These are phyloP conservation scores for Hirundo rustica DNA, from an alignment of 2,797 vertebrate species.

Conservation along the genomic window DNA sequence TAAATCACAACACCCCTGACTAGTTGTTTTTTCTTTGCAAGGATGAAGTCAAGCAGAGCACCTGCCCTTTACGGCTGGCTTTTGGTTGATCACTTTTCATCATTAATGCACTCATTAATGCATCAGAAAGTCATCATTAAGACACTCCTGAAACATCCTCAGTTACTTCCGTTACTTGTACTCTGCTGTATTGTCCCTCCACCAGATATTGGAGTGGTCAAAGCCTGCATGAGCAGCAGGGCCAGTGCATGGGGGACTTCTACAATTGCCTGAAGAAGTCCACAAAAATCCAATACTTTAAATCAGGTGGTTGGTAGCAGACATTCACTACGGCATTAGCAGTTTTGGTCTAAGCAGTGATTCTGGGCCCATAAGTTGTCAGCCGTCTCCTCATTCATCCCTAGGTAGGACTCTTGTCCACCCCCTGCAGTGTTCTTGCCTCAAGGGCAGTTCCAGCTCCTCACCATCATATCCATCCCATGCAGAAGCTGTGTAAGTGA, in stretches of 20 bases:
- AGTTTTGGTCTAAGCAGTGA: neutral
- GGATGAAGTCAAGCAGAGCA: neutral
- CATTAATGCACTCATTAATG: neutral
- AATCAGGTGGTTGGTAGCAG: neutral
- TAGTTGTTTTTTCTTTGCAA: neutral
- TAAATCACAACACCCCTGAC: neutral
- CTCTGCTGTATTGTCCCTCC: neutral
- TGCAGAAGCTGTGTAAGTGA: neutral
- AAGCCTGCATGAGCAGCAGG: neutral
- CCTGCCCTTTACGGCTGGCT: neutral
- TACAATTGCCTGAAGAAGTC: neutral
- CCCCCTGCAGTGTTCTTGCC: neutral
- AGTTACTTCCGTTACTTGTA: neutral
- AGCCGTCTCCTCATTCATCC: neutral
- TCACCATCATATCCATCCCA: accelerated
- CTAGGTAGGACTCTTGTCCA: neutral
- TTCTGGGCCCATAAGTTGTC: neutral
- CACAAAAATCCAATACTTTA: neutral
- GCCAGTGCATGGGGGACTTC: neutral
- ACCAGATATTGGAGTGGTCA: neutral
- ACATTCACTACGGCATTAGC: neutral
- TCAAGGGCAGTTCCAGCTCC: neutral
- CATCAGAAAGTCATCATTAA: neutral
- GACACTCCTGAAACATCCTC: neutral
- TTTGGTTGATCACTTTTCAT: neutral